Evolutionary conservation across 37 sponge, comb jelly and placozoan genomes (phyloP).

Genomic region (Bolinopsis microptera): DNA sequence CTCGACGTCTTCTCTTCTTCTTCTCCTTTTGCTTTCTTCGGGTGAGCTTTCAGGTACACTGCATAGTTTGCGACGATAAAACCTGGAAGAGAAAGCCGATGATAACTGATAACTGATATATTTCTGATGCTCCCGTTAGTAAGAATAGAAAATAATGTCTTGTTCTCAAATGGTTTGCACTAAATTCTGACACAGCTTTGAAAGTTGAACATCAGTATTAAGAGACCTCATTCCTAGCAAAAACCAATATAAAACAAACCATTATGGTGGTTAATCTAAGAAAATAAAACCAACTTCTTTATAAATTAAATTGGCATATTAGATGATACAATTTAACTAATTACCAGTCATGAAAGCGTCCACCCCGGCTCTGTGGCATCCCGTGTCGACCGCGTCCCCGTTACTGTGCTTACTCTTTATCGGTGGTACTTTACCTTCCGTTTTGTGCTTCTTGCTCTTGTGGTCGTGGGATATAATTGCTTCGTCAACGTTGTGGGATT

Average conservation of each 20-base stretch:
- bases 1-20: conserved; percentile 27
- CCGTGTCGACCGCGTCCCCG: neutral
- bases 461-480: conserved; percentile 18
- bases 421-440: neutral
- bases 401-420: neutral
- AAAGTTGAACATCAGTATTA: too few relatives aligned
- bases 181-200: too few relatives aligned
- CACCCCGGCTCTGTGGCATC: conserved; percentile 80
- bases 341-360: conserved; percentile 95
- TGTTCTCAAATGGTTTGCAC: too few relatives aligned
- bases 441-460: conserved; percentile 6
- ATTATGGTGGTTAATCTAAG: too few relatives aligned
- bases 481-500: conserved; percentile 49
- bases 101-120: too few relatives aligned
- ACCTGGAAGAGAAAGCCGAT: too few relatives aligned
- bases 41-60: neutral
- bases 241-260: too few relatives aligned
- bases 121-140: neutral
- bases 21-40: conserved; percentile 52
- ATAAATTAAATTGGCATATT: too few relatives aligned
- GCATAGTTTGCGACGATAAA: conserved; percentile 38
- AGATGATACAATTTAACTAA: too few relatives aligned
- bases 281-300: too few relatives aligned
- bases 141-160: neutral
- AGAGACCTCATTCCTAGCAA: too few relatives aligned